Base-by-base conservation (phyloP, 2,113 vertebrate species). In the Misgurnus mizolepis region DNA sequence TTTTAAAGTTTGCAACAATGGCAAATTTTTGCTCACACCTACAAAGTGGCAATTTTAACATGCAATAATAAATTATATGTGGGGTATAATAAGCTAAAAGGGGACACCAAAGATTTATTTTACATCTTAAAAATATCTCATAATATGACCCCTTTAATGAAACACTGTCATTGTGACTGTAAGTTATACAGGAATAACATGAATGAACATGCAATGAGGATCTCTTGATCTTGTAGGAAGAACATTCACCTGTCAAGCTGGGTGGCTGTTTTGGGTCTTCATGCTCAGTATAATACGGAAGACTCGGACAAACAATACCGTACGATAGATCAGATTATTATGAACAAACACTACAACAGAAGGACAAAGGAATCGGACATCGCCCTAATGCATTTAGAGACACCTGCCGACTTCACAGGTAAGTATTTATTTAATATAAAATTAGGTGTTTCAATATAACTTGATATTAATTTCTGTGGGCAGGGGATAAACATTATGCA, bases 301-400 rank as follows among this genome's bases (percentile, higher is more conserved):
- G 83, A 90, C 45, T 74, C 85, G 3, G 85, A 93, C 1, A 82
- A 85, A 55, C 92, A 89, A 76, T 83, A 73, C 39, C 86, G 0
- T 39, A 8, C 0, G 67, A 89, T 99, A 0, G 92, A 97, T 86
- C 90, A 79, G 78, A 91, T 99, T 64, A 15, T 97, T 82, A 95
- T 97, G 69, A 92, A 95, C 73, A 89, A 88, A 56, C 91, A 90
- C 50, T 99, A 98, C 84, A 91, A 93, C 88, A 91, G 83, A 50
- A 4, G 45, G 12, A 96, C 87, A 34, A 98, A 97, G 84, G 82
- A 96, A 8, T 93, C 86, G 0, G 98, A 99, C 83, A 91, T 98
- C 2, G 94, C 93, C 70, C 89, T 99, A 89, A 93, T 99, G 90
- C 98, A 94, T 65, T 93, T 99, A 58, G 85, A 94, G 53, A 58